These are phyloP conservation scores for Cettia cetti DNA, from an alignment of 2,113 vertebrate species.

Conservation along the genomic window DNA sequence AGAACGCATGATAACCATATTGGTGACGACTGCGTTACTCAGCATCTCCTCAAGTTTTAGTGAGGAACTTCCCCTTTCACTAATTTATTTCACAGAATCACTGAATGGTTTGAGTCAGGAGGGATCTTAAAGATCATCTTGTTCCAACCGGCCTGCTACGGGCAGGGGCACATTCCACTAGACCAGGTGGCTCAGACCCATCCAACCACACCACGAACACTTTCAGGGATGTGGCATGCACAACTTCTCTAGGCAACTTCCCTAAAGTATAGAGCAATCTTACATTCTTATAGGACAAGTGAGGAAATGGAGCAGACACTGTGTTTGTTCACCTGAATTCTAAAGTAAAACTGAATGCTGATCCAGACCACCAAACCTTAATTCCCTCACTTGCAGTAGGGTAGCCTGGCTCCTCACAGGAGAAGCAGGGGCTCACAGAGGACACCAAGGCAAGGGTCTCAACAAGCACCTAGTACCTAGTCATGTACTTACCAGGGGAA, in stretches of 20 bases:
- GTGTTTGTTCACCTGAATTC: not conserved
- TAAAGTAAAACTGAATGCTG: not conserved
- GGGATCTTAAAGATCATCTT: not conserved
- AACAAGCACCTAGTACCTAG: not conserved
- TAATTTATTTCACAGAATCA: not conserved
- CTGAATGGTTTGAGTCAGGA: not conserved
- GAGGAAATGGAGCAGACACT: not conserved
- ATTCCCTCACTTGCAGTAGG: not conserved
- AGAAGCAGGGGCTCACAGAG: not conserved
- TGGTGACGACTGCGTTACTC: too few relatives aligned
- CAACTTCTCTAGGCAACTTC: not conserved
- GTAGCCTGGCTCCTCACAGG: not conserved
- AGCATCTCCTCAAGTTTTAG: too few relatives aligned
- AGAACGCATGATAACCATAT: too few relatives aligned
- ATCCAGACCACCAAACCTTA: not conserved
- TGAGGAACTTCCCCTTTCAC: too few relatives aligned
- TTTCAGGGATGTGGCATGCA: not conserved
- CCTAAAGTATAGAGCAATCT: not conserved
- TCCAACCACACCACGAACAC: not conserved
- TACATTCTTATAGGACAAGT: not conserved
- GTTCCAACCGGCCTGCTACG: accelerated
- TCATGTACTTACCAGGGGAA: not conserved
- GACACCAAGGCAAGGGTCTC: not conserved
- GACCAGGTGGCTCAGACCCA: not conserved
- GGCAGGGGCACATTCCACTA: not conserved